phyloP scores from a whole-genome alignment of 2,888 invertebrate species.

The Prosapia bicincta region DNA sequence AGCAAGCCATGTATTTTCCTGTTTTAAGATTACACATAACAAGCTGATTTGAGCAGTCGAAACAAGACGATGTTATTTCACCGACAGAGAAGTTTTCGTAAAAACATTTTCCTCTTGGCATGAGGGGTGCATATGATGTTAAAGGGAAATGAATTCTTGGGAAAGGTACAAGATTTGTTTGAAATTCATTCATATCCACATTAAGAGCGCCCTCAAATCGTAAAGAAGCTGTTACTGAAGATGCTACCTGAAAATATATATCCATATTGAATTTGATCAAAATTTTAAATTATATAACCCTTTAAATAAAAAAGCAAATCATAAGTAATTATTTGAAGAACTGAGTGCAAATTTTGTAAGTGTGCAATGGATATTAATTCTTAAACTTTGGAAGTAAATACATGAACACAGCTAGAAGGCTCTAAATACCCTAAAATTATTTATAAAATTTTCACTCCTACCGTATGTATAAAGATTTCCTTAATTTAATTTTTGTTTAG shows the following conservation, averaged over 20 bases:
- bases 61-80: constrained; percentile 83
- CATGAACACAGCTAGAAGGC: no score
- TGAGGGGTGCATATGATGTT: constrained; percentile 68
- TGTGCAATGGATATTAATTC: no score
- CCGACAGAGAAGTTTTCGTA: constrained; percentile 74
- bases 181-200: constrained; percentile 59
- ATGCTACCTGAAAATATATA: background rate
- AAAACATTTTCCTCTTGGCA: constrained; percentile 68
- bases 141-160: constrained; percentile 88
- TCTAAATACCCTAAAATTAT: no score
- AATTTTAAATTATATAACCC: no score
- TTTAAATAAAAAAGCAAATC: no score
- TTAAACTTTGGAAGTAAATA: no score
- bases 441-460: no score
- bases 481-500: no score
- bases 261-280: no score
- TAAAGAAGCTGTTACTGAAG: background rate
- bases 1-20: constrained; percentile 88
- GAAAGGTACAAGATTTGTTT: constrained; percentile 81
- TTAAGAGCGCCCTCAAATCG: constrained; percentile 74
- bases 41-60: constrained; percentile 87
- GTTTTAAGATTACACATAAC: constrained; percentile 80
- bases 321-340: no score
- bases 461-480: no score
- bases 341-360: no score